Evolutionary conservation across 2,888 invertebrate species (phyloP).

Genomic region (Alsophila aescularia): DNA sequence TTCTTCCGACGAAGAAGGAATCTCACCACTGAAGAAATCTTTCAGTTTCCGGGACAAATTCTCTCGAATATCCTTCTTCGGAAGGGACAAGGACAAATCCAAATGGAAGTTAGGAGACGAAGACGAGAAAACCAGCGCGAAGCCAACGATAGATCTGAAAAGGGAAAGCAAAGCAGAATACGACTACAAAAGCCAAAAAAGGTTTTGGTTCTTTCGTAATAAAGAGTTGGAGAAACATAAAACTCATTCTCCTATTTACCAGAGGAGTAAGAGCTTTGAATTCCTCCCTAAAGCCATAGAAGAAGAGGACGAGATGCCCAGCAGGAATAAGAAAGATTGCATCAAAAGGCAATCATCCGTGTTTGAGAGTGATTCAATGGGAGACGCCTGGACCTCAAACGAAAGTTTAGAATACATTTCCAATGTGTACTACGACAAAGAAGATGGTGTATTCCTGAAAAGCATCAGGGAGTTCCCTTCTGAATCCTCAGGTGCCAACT

Average conservation of each 20-base stretch:
- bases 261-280: constrained; percentile 77
- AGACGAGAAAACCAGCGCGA: constrained; percentile 42
- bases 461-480: constrained; percentile 66
- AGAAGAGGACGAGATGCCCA: constrained; percentile 51
- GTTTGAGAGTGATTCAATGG: constrained; percentile 69
- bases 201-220: constrained; percentile 75
- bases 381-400: constrained; percentile 67
- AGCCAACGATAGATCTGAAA: constrained; percentile 30
- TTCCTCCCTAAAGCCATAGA: constrained; percentile 70
- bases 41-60: constrained; percentile 77
- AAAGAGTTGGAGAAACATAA: constrained; percentile 63
- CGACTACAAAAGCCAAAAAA: constrained; percentile 65
- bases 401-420: constrained; percentile 72
- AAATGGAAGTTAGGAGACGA: constrained; percentile 65
- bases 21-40: constrained; percentile 69
- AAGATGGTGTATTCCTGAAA: constrained; percentile 65
- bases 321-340: constrained; percentile 37
- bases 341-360: constrained; percentile 62
- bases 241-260: constrained; percentile 58
- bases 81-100: constrained; percentile 62
- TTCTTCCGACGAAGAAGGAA: constrained; percentile 59
- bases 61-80: constrained; percentile 67
- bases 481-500: constrained; percentile 59
- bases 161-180: constrained; percentile 51
- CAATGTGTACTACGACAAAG: constrained; percentile 69